Evolutionary conservation across 92 coral and sea anemone genomes (phyloP).

Genomic region (Virgularia gustaviana): DNA sequence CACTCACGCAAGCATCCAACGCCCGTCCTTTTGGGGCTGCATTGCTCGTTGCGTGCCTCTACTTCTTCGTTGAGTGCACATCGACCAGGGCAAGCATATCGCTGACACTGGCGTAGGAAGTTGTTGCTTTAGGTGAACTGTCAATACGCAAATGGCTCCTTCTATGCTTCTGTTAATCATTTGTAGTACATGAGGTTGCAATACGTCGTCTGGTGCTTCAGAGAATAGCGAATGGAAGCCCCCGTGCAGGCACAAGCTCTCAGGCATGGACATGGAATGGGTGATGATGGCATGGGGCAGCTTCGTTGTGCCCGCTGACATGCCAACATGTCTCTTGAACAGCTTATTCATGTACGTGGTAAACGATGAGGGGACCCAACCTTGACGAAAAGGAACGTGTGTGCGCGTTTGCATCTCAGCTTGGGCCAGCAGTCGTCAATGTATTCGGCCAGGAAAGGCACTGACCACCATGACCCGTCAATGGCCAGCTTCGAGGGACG

Average conservation of each 20-base stretch:
- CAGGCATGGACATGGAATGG: conserved; percentile 17
- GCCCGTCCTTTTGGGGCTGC: too few species aligned
- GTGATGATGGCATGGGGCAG: conserved; percentile 20
- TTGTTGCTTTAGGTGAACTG: conserved; percentile 15
- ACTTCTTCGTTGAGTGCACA: conserved; percentile 14
- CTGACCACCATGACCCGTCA: too few species aligned
- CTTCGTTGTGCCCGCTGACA: conserved; percentile 24
- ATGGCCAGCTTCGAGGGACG: too few species aligned
- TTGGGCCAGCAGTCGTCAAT: too few species aligned
- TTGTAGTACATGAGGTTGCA: conserved; percentile 12
- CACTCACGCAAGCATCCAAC: too few species aligned
- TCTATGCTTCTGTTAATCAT: conserved; percentile 18
- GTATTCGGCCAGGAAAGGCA: too few species aligned
- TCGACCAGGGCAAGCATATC: conserved; percentile 20
- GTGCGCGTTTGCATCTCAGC: too few species aligned
- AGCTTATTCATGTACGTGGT: conserved; percentile 17
- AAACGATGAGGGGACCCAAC: conserved; percentile 7
- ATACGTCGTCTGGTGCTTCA: conserved; percentile 25
- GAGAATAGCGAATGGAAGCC: conserved; percentile 17
- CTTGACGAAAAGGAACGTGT: too few species aligned
- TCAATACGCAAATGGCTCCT: conserved; percentile 20
- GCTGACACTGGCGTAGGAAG: conserved; percentile 17
- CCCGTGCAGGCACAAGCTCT: conserved; percentile 23
- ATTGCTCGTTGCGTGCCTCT: too few species aligned
- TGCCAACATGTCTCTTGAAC: conserved; percentile 21